Evolutionary conservation across 2,113 vertebrate species (phyloP).

Genomic region (Cyanoramphus novaezelandiae): DNA sequence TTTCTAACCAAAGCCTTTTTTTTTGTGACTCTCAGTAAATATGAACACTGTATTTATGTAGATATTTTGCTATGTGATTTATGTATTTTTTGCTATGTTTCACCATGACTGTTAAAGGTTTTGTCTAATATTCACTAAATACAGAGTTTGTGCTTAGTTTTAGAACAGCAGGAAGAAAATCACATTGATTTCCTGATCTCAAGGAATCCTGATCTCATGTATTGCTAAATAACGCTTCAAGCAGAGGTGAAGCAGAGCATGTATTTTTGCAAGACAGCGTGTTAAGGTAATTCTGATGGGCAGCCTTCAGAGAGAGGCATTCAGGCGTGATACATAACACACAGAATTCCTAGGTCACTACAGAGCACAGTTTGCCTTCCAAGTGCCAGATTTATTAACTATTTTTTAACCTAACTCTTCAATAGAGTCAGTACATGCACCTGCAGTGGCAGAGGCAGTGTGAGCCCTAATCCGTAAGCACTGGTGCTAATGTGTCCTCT

Average conservation of each 20-base stretch:
- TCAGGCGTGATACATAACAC: not conserved
- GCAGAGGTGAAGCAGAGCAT: not conserved
- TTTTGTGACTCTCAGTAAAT: not conserved
- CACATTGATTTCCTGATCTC: conserved; percentile 12
- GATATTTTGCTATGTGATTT: not conserved
- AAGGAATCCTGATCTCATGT: not conserved
- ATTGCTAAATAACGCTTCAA: not conserved
- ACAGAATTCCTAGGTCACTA: conserved; percentile 4
- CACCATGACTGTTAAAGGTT: not conserved
- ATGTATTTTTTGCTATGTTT: not conserved
- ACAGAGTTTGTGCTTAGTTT: not conserved
- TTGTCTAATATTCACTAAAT: not conserved
- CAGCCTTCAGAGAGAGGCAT: conserved; percentile 18
- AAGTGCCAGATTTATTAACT: conserved; percentile 64
- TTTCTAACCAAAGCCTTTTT: conserved; percentile 59
- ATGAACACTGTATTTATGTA: not conserved
- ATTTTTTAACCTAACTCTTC: conserved; percentile 32
- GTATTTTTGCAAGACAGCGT: not conserved
- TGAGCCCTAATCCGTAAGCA: conserved; percentile 1
- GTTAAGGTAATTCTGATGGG: not conserved
- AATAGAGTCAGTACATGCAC: not conserved
- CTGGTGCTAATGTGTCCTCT: conserved; percentile 65
- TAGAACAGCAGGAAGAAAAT: conserved; percentile 24
- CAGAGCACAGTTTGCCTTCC: conserved; percentile 62
- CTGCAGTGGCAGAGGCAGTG: not conserved